Evolutionary conservation across 1,140 invertebrate genomes (phyloP).

Genomic region (Saccostrea echinata): DNA sequence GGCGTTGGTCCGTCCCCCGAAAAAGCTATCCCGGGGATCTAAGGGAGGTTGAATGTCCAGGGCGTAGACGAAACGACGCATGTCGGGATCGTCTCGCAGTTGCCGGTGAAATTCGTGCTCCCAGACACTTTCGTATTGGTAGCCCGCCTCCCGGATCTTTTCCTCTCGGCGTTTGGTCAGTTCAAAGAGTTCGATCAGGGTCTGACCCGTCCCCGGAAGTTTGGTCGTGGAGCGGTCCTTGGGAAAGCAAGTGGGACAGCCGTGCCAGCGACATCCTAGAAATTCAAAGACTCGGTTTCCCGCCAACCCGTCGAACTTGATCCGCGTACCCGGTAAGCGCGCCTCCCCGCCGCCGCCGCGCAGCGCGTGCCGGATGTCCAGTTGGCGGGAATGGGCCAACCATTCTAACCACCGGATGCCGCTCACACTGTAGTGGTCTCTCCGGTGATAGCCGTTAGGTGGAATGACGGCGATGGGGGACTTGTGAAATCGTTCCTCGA

Average conservation of each 20-base stretch:
- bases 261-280: constrained; percentile 41
- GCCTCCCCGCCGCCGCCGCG: background rate
- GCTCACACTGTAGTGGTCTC: constrained; percentile 40
- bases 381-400: background rate
- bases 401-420: constrained; percentile 44
- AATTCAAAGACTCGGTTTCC: background rate
- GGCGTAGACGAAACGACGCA: background rate
- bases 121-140: constrained; percentile 13
- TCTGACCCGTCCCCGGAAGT: constrained; percentile 39
- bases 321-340: too few relatives aligned
- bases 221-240: constrained; percentile 26
- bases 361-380: constrained; percentile 41
- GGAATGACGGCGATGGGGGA: constrained; percentile 34
- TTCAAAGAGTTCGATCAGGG: constrained; percentile 41
- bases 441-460: constrained; percentile 13
- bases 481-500: constrained; percentile 20
- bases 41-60: background rate
- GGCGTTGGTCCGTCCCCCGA: background rate
- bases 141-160: background rate
- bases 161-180: constrained; percentile 27
- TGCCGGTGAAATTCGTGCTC: constrained; percentile 32
- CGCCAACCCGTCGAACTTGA: too few relatives aligned
- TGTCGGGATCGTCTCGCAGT: background rate
- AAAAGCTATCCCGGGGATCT: background rate
- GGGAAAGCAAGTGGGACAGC: constrained; percentile 36